These are phyloP conservation scores for Abramis brama DNA, from an alignment of 2,113 vertebrate genomes.

Conservation along the genomic window DNA sequence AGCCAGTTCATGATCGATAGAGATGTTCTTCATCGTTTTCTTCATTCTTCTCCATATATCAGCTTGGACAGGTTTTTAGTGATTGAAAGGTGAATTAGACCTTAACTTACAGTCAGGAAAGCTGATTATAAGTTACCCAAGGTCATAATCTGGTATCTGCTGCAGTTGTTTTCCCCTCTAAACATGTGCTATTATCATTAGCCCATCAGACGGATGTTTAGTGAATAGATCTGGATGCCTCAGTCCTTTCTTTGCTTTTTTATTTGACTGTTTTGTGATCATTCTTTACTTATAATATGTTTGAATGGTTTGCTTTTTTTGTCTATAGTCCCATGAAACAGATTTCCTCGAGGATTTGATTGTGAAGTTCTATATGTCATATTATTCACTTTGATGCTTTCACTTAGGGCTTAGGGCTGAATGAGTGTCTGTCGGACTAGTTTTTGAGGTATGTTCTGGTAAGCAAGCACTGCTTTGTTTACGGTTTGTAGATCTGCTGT, in stretches of 20 bases:
- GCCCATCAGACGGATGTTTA: background rate
- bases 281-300: background rate
- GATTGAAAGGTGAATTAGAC: background rate
- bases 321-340: background rate
- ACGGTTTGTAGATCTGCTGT: no score
- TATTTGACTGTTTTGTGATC: background rate
- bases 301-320: background rate
- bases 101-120: constrained; percentile 21
- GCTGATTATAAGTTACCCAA: constrained; percentile 34
- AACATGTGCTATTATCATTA: constrained; percentile 49
- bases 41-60: background rate
- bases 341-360: background rate
- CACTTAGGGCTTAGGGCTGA: no score
- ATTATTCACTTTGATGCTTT: background rate
- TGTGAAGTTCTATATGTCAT: background rate
- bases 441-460: no score
- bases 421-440: no score
- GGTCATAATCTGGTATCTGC: constrained; percentile 32
- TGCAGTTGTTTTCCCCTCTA: constrained; percentile 26
- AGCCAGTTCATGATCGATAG: background rate
- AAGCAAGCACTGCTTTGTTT: no score
- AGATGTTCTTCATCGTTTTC: background rate
- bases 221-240: constrained; percentile 32
- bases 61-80: background rate
- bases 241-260: background rate